Evolutionary conservation across 2,113 vertebrate species (phyloP), one percentile per base, ranked within the genome.

Genomic region (Tyrannus savana): DNA sequence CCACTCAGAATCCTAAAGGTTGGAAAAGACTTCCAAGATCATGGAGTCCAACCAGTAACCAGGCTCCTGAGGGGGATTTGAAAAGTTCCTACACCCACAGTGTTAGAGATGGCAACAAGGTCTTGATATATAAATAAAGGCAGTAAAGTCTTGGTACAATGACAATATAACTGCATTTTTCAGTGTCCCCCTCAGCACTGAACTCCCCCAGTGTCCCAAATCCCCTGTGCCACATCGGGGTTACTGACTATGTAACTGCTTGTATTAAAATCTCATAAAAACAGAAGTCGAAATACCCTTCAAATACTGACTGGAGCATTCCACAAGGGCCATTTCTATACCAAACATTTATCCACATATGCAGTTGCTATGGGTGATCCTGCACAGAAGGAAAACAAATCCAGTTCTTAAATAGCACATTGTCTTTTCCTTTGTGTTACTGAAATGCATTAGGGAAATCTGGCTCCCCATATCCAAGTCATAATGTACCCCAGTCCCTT

Each of bases 171-270:
- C 93, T 68, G 67, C 76, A 46, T 23, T 35, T 87, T 74, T 53
- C 50, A n/a, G 58, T 14, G n/a, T 63, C 44, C 84, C 8, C 39
- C 82, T 80, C 81, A 80, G 72, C 77, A 14, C 58, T 23, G 31
- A 56, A 2, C 67, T 41, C 66, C 58, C 41, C 28, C 74, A 55
- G 10, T 3, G 24, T n/a, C 49, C 22, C 76, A 64, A 7, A 73
- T 15, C 67, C 59, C 67, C 27, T 2, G 11, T 18, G 76, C 42
- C 58, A 56, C 59, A 11, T 31, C 42, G 42, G 49, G 50, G 60
- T 41, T 6, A 3, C 12, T 13, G 25, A 25, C 18, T 21, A 4
- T 6, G 47, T 39, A 63, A 18, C 12, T 0, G 3, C 15, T 19
- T 1, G 0, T 31, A 7, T 9, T 23, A 44, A 75, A 92, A 6